A percentile compares a stretch with the other conserved stretches of the same genome.
Conservation (phyloP, 1,140 invertebrate genomes). For the Ips nitidus region DNA sequence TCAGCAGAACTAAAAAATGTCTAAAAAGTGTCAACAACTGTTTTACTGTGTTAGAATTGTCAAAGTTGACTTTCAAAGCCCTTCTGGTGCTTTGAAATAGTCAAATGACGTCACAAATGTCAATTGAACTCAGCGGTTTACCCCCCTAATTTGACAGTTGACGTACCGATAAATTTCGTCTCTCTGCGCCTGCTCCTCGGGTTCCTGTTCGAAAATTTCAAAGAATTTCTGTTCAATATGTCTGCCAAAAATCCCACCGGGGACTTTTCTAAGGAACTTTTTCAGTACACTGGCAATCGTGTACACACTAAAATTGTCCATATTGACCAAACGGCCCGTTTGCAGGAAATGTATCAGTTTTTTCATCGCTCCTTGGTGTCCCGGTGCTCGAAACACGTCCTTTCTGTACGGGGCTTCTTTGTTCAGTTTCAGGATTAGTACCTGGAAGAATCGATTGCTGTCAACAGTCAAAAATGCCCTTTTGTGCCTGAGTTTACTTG, state of each 20-base stretch:
- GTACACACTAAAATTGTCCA: conserved; percentile 96
- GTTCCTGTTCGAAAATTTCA: conserved; percentile 77
- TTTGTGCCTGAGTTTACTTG: too few relatives aligned
- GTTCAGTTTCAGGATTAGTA: conserved; percentile 90
- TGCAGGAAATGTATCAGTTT: conserved; percentile 94
- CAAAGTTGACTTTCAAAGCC: too few relatives aligned
- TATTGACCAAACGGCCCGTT: conserved; percentile 94
- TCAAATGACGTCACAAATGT: too few relatives aligned
- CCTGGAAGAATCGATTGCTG: conserved; percentile 55
- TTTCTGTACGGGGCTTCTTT: conserved; percentile 91
- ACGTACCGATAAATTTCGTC: conserved; percentile 87
- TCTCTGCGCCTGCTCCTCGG: conserved; percentile 73
- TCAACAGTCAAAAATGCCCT: not conserved
- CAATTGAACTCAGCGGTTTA: too few relatives aligned
- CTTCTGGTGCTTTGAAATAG: too few relatives aligned
- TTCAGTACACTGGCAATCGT: conserved; percentile 98
- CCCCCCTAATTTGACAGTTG: too few relatives aligned
- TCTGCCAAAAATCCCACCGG: conserved; percentile 91
- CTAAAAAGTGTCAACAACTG: too few relatives aligned
- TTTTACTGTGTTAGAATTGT: too few relatives aligned
- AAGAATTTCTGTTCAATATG: conserved; percentile 91
- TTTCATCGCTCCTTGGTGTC: conserved; percentile 93
- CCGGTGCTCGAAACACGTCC: conserved; percentile 92
- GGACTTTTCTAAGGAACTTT: conserved; percentile 96
- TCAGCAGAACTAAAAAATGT: too few relatives aligned